Base-by-base conservation (phyloP, 2,888 invertebrate species). In the Papilio elwesi region DNA sequence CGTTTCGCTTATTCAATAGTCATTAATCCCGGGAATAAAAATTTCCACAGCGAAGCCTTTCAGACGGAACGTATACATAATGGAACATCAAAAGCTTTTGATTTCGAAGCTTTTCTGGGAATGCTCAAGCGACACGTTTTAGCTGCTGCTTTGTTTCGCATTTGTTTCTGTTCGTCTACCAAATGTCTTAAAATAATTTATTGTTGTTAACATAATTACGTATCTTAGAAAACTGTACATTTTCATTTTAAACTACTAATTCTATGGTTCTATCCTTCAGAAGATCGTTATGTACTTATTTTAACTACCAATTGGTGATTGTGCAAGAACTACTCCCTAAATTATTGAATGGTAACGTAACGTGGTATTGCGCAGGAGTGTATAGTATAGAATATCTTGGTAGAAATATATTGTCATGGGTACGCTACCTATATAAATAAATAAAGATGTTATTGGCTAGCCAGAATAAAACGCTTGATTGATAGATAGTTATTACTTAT, bases 101-200 rank as follows among this genome's bases (percentile, higher is more conserved):
- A 53, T 65, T 52, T 62, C 52, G 66, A 59, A 48, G 52, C 64
- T 69, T 68, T 59, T 57, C 51, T 47, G n/a, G 38, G 26, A 67
- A 63, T 15, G 13, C 81, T 79, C 81, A 79, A 77, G 79, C 80
- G 77, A 82, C 78, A 82, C 79, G 80, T 85, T 87, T 86, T 85
- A 52, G 48, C 81, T 80, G 26, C 13, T 10, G 55, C 55, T 57
- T 55, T 57, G 55, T 55, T 68, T 68, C 26, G 68, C 77, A 77
- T 76, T 78, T 78, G 73, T 64, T 75, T 75, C 63, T 71, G 74
- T 69, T 70, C 64, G 52, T 48, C 76, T 78, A 79, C 80, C 80
- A 83, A 82, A 82, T 26, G 26, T 76, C 43, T 62, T 74, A 78
- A 81, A 77, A 72, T 62, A 51, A 36, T 71, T 70, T 71, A 67